Evolutionary conservation across 2,888 invertebrate species (phyloP).

Genomic region (Parochlus steinenii): DNA sequence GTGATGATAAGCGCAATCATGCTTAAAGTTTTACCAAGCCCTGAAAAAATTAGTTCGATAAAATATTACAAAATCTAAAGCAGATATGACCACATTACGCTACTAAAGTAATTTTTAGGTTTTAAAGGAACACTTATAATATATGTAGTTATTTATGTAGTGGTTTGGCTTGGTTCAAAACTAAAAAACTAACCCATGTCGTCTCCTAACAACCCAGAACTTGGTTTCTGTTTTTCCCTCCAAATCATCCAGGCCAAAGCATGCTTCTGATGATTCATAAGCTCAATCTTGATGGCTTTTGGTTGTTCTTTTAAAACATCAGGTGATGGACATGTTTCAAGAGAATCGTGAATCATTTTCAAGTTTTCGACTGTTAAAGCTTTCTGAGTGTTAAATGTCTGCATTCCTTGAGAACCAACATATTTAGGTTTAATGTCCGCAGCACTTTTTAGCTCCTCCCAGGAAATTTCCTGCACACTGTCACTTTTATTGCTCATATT

Average conservation of each 20-base stretch:
- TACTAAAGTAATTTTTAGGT: too few relatives aligned
- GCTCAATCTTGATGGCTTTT: conserved; percentile 38
- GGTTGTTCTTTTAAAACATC: conserved; percentile 41
- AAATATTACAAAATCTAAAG: conserved; percentile 12
- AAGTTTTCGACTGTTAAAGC: conserved; percentile 44
- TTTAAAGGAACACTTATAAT: not conserved
- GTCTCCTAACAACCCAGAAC: conserved; percentile 72
- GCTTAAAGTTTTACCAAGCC: conserved; percentile 66
- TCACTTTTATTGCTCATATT: too few relatives aligned
- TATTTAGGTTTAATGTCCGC: conserved; percentile 20
- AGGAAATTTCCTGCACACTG: not conserved
- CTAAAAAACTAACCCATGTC: conserved; percentile 31
- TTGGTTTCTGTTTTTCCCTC: conserved; percentile 72
- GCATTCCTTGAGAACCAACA: conserved; percentile 37
- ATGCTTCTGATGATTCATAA: conserved; percentile 73
- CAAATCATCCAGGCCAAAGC: conserved; percentile 79
- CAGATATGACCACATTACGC: not conserved
- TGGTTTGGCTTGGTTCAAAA: too few relatives aligned
- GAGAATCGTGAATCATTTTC: conserved; percentile 47
- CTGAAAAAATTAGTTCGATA: conserved; percentile 30
- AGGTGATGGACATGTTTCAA: conserved; percentile 49
- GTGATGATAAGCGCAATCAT: conserved; percentile 59
- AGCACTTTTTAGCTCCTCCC: not conserved
- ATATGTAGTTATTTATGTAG: too few relatives aligned
- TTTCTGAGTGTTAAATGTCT: conserved; percentile 50